These are phyloP conservation scores for Corydoras maculifer DNA, from an alignment of 2,113 vertebrate genomes.

Conservation along the genomic window DNA sequence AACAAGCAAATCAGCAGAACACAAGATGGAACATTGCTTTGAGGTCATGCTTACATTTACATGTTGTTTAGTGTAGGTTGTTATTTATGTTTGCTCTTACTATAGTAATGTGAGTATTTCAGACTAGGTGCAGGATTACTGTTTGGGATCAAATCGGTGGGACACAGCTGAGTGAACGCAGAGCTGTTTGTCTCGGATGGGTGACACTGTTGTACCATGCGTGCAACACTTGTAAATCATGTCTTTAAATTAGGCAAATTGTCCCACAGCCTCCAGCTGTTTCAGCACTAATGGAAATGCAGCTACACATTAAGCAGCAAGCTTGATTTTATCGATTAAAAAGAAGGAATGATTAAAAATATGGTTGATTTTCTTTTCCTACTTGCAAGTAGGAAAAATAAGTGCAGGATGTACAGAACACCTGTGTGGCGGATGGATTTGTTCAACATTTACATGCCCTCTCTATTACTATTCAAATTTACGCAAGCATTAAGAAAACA, in stretches of 20 bases:
- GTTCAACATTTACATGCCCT: slow-evolving; percentile 64
- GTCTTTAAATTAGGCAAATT: slow-evolving; percentile 64
- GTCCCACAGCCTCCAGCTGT: slow-evolving; percentile 31
- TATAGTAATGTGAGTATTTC: no score
- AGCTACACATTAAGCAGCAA: background rate
- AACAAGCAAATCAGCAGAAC: no score
- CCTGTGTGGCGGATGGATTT: slow-evolving; percentile 49
- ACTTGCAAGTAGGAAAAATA: no score
- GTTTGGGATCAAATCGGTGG: no score
- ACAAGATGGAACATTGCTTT: no score
- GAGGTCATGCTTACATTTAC: no score
- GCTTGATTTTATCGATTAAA: slow-evolving; percentile 17
- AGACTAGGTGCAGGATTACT: no score
- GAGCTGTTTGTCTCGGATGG: slow-evolving; percentile 58
- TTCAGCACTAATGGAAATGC: slow-evolving; percentile 1
- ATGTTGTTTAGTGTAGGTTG: no score
- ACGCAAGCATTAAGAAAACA: slow-evolving; percentile 56
- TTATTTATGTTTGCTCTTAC: no score
- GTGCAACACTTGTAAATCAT: slow-evolving; percentile 56
- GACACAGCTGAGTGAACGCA: slow-evolving; percentile 36
- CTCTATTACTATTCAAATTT: slow-evolving; percentile 70
- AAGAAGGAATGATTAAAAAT: slow-evolving; percentile 8
- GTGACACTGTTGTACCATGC: slow-evolving; percentile 63
- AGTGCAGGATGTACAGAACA: slow-evolving; percentile 41
- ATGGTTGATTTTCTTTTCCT: no score